Evolutionary conservation across 1,140 invertebrate genomes (phyloP), one percentile per base, ranked within the genome.

Genomic region (Caenorhabditis brenneri): DNA sequence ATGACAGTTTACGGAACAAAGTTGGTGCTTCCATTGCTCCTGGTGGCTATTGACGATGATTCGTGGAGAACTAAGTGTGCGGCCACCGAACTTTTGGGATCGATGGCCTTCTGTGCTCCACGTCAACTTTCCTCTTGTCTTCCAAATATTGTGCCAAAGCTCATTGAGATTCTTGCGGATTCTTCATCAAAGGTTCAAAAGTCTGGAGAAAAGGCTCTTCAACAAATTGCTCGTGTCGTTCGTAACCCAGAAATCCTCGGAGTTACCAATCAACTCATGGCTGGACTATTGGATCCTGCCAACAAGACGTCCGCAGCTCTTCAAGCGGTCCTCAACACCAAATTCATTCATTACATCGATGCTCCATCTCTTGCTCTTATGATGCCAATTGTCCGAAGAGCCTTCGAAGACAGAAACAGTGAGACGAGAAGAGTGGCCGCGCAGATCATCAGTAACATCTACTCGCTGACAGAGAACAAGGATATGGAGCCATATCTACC

Each of bases 331-430:
- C 91, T 99, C 19, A 95, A 98, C 90, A 99, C 97, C 0, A 96
- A 98, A 91, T 99, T 99, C 92, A 96, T 99, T 53, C 97, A 99
- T 92, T 98, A 99, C 91, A 98, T 99, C 87, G 98, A 99, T 92
- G 96, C 98, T 6, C 97, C 97, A 1, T 99, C 97, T 0, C 93
- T 99, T 5, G 97, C 98, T 83, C 92, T 99, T 19, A 99, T 99
- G 86, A 99, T 99, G 97, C 97, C 97, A 0, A 97, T 99, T 0
- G 96, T 99, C 24, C 95, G 98, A 91, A 92, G 97, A 87, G 97
- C 97, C 9, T 98, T 99, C 91, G 94, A 96, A 92, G 97, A 99
- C 92, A 93, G 97, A 79, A 96, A 96, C 9, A 98, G 96, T 0
- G 97, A 99, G 92, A 99, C 96, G 0, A 93, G 97, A 88, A 97